A percentile compares a stretch with the other conserved stretches of the same genome.
These are phyloP conservation scores for Drosophila sturtevanti DNA, from an alignment of 1,140 invertebrate genomes.

Conservation along the genomic window DNA sequence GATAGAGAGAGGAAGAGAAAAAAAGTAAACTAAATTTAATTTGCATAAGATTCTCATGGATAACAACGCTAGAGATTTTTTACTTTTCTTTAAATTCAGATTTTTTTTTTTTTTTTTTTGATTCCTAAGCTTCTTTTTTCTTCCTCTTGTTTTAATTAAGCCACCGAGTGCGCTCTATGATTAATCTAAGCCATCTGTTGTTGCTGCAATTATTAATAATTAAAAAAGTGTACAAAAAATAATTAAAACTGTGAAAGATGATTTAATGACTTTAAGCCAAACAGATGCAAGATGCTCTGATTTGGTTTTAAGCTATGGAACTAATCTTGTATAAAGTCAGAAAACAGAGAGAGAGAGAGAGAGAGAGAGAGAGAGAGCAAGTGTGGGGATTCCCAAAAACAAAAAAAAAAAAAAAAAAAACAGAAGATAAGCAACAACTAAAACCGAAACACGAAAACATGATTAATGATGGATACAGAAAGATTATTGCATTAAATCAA, in stretches of 20 bases:
- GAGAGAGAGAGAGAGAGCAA: background rate
- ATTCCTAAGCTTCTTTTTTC: too few relatives aligned
- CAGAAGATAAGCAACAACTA: too few relatives aligned
- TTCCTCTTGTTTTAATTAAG: conserved; percentile 18
- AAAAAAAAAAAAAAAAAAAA: too few relatives aligned
- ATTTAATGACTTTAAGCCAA: background rate
- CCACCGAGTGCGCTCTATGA: background rate
- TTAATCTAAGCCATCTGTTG: conserved; percentile 10
- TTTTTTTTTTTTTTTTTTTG: background rate
- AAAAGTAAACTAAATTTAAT: conserved; percentile 54
- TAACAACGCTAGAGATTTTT: conserved; percentile 23
- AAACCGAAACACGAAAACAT: background rate
- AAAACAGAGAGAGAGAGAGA: too few relatives aligned
- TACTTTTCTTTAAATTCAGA: background rate
- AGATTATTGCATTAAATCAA: conserved; percentile 5
- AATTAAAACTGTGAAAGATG: conserved; percentile 16
- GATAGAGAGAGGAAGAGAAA: background rate
- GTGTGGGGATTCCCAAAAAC: background rate
- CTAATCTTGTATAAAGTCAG: conserved; percentile 2
- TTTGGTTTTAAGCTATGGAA: conserved; percentile 3
- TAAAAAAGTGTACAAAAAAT: conserved; percentile 2
- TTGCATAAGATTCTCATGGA: conserved; percentile 53
- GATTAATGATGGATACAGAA: background rate
- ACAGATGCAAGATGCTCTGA: background rate
- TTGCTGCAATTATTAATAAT: conserved; percentile 6